Evolutionary conservation across 2,113 vertebrate species (phyloP).

Genomic region (Oxygymnocypris stewartii): DNA sequence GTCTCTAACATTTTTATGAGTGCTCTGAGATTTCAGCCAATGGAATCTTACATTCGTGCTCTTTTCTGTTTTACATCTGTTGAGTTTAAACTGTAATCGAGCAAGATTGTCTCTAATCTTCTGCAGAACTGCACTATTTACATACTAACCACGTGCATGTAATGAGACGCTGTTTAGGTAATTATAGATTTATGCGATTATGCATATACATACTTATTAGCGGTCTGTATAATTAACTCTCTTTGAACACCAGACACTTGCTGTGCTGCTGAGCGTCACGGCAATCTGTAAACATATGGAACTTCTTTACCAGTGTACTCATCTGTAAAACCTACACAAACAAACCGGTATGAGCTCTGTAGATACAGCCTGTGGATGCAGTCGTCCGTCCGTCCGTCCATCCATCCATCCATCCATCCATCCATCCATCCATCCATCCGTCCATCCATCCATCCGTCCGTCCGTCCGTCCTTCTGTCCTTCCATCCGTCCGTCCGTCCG

Average conservation of each 20-base stretch:
- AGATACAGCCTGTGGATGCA: not conserved
- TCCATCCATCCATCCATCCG: no score
- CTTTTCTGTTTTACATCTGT: not conserved
- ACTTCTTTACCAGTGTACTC: slow-evolving; percentile 22
- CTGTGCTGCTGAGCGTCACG: slow-evolving; percentile 15
- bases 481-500: no score
- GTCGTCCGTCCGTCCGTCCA: no score
- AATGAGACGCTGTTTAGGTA: slow-evolving; percentile 51
- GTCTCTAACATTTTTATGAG: not conserved
- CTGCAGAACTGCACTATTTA: slow-evolving; percentile 41
- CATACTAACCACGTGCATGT: slow-evolving; percentile 45
- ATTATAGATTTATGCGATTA: slow-evolving; percentile 55
- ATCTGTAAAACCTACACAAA: slow-evolving; percentile 4
- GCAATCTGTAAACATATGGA: slow-evolving; percentile 41
- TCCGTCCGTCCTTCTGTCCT: no score
- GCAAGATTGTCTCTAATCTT: not conserved
- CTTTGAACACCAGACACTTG: slow-evolving; percentile 24
- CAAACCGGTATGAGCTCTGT: not conserved
- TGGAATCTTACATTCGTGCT: not conserved
- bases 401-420: no score
- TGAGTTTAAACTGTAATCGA: not conserved
- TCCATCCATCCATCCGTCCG: no score
- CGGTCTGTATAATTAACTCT: slow-evolving; percentile 49
- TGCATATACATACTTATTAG: slow-evolving; percentile 55
- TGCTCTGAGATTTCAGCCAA: not conserved